Conservation (phyloP, 2,113 vertebrate species). For the Ptilonorhynchus violaceus region DNA sequence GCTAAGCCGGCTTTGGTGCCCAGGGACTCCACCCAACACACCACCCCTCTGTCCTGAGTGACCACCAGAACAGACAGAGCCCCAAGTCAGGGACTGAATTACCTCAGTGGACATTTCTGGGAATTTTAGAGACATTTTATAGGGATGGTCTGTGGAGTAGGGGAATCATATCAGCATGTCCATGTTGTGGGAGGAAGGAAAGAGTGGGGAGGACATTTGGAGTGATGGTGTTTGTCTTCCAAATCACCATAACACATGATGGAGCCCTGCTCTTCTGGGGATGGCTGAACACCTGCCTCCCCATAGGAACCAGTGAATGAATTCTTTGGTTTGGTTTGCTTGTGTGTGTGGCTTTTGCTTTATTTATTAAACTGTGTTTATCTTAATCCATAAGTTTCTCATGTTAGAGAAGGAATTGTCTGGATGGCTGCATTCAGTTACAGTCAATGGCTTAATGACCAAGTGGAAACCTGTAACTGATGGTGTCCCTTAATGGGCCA, state of each 20-base stretch:
- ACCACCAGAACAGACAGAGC: not conserved
- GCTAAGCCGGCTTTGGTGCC: not conserved
- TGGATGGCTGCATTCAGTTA: not conserved
- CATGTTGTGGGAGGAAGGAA: not conserved
- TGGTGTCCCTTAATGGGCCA: not conserved
- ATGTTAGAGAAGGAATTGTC: not conserved
- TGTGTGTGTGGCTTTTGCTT: not conserved
- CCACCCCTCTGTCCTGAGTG: not conserved
- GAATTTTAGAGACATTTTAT: not conserved
- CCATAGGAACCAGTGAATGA: too few species aligned
- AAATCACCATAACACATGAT: not conserved
- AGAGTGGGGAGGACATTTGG: not conserved
- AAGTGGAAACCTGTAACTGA: not conserved
- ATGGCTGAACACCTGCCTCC: not conserved
- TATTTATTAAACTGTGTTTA: not conserved
- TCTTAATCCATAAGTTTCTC: not conserved
- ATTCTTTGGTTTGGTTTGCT: not conserved
- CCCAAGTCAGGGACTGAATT: not conserved
- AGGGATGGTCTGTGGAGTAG: not conserved
- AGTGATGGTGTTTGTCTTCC: not conserved
- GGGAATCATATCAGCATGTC: too few species aligned
- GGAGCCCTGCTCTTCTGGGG: not conserved
- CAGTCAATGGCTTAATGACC: not conserved
- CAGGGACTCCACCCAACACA: not conserved
- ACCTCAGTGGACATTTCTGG: not conserved